Evolutionary conservation across 1,140 invertebrate genomes (phyloP).

Genomic region (Battus philenor): DNA sequence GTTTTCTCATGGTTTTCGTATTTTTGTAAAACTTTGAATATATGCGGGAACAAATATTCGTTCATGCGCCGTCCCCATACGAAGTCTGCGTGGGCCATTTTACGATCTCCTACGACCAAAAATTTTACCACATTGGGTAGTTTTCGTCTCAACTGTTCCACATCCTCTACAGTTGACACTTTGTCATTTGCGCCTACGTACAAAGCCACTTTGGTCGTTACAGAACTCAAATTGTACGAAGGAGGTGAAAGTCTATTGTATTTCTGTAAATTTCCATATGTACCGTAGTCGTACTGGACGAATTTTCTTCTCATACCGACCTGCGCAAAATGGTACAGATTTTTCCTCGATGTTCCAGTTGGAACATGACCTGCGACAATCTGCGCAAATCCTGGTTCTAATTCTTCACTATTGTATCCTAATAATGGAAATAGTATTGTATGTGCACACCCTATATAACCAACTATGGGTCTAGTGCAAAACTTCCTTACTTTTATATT

Average conservation of each 20-base stretch:
- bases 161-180: slow-evolving; percentile 74
- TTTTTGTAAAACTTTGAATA: slow-evolving; percentile 4
- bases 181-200: slow-evolving; percentile 40
- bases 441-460: slow-evolving; percentile 18
- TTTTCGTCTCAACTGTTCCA: slow-evolving; percentile 55
- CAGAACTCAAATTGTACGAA: slow-evolving; percentile 71
- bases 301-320: slow-evolving; percentile 62
- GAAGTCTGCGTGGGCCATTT: slow-evolving; percentile 32
- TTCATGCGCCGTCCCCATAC: slow-evolving; percentile 21
- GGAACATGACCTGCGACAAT: slow-evolving; percentile 21
- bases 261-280: slow-evolving; percentile 53
- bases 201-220: slow-evolving; percentile 75
- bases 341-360: slow-evolving; percentile 76
- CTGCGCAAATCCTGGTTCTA: slow-evolving; percentile 19
- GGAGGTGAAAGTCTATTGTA: slow-evolving; percentile 74
- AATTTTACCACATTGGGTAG: slow-evolving; percentile 61
- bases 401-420: slow-evolving; percentile 23
- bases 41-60: slow-evolving; percentile 21
- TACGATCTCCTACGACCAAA: slow-evolving; percentile 14
- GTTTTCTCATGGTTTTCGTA: too few species aligned
- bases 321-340: slow-evolving; percentile 79
- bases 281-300: slow-evolving; percentile 69
- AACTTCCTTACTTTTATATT: neutral
- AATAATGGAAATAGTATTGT: slow-evolving; percentile 12
- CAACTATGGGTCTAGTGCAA: slow-evolving; percentile 11